Evolutionary conservation across 2,888 invertebrate species (phyloP).

Genomic region (Oligia fasciuncula): DNA sequence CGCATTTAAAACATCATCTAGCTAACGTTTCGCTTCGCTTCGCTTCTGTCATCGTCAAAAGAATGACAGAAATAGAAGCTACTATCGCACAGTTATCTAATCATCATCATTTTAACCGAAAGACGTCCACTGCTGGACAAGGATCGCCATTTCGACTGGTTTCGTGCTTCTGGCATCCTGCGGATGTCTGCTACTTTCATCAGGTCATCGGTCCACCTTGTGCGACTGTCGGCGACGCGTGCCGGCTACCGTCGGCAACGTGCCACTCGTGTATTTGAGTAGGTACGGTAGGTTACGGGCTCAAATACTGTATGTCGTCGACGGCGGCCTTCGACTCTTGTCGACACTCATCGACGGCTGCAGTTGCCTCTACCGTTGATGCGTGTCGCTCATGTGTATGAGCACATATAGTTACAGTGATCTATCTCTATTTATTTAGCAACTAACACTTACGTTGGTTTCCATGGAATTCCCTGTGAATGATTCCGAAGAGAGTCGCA

Average conservation of each 20-base stretch:
- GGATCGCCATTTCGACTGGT: too few relatives aligned
- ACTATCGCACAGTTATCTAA: neutral
- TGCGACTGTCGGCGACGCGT: too few relatives aligned
- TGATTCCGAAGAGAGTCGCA: conserved; percentile 1
- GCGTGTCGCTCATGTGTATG: neutral
- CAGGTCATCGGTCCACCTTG: neutral
- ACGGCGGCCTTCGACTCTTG: too few relatives aligned
- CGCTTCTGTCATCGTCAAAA: neutral
- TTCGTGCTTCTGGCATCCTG: neutral
- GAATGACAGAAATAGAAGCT: neutral
- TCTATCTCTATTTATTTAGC: neutral
- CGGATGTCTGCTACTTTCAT: neutral
- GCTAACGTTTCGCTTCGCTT: neutral
- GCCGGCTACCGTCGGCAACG: too few relatives aligned
- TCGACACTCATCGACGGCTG: too few relatives aligned
- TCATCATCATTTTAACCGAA: neutral
- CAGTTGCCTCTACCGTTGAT: neutral
- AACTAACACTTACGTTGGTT: neutral
- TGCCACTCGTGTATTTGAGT: too few relatives aligned
- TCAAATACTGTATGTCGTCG: too few relatives aligned
- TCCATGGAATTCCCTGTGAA: conserved; percentile 15
- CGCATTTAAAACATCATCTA: neutral
- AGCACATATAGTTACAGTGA: neutral
- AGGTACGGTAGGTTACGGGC: too few relatives aligned
- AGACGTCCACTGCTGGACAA: neutral